Conservation (phyloP, 2,888 invertebrate species). For the Lasiommata megera region DNA sequence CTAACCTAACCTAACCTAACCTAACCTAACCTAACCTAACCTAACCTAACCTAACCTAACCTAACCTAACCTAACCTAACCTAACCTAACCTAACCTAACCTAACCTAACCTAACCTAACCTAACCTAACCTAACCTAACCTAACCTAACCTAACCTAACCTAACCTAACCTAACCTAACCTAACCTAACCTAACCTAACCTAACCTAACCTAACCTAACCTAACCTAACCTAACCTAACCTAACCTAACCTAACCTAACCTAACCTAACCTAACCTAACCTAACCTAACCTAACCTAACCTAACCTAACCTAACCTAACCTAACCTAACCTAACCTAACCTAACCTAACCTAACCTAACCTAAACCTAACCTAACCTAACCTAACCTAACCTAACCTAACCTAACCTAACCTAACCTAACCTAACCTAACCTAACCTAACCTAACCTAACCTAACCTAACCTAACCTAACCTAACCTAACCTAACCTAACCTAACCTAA, state of each 20-base stretch:
- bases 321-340: conserved; percentile 15
- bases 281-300: conserved; percentile 15
- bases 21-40: conserved; percentile 35
- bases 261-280: conserved; percentile 15
- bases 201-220: conserved; percentile 3
- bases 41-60: conserved; percentile 12
- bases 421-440: conserved; percentile 19
- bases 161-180: background rate
- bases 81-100: too few species aligned
- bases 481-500: conserved; percentile 21
- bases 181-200: conserved; percentile 3
- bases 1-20: conserved; percentile 34
- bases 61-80: too few species aligned
- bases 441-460: conserved; percentile 21
- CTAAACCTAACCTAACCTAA: conserved; percentile 15
- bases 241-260: conserved; percentile 10
- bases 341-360: too few species aligned
- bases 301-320: conserved; percentile 11
- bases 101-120: too few species aligned
- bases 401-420: conserved; percentile 12
- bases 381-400: conserved; percentile 15
- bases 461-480: conserved; percentile 21
- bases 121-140: too few species aligned
- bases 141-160: too few species aligned
- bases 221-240: conserved; percentile 3